Evolutionary conservation across 2,797 vertebrate species (phyloP).

Genomic region (Euphonia xanthogaster): DNA sequence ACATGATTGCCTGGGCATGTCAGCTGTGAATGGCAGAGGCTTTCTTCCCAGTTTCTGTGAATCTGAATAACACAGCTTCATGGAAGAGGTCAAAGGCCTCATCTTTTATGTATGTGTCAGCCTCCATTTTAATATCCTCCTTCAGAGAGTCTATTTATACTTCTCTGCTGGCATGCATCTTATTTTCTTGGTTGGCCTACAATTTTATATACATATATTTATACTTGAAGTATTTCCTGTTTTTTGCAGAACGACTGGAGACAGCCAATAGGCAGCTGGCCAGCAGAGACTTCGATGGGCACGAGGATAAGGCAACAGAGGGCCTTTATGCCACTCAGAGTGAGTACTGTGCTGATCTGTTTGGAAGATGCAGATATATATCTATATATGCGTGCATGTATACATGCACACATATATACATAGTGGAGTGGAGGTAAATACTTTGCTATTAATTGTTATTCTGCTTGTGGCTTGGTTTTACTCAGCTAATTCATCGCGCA

Average conservation of each 20-base stretch:
- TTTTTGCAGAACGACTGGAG: constrained; percentile 83
- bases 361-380: background rate
- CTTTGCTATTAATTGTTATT: background rate
- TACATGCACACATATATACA: background rate
- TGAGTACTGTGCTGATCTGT: constrained; percentile 68
- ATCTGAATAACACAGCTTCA: background rate
- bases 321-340: constrained; percentile 78
- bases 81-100: constrained; percentile 27
- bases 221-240: constrained; percentile 66
- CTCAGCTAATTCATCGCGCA: background rate
- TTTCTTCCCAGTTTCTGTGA: background rate
- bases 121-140: background rate
- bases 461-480: background rate
- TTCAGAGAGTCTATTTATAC: constrained; percentile 48
- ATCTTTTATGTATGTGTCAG: constrained; percentile 25
- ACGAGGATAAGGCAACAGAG: constrained; percentile 74
- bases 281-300: constrained; percentile 77
- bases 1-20: background rate
- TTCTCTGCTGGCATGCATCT: background rate
- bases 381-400: background rate
- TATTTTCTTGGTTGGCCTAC: constrained; percentile 42
- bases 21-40: background rate
- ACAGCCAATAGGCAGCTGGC: constrained; percentile 85
- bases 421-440: background rate
- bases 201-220: constrained; percentile 46